Evolutionary conservation across 2,113 vertebrate species (phyloP), one percentile per base, ranked within the genome.

Genomic region (Paradisaea rubra): DNA sequence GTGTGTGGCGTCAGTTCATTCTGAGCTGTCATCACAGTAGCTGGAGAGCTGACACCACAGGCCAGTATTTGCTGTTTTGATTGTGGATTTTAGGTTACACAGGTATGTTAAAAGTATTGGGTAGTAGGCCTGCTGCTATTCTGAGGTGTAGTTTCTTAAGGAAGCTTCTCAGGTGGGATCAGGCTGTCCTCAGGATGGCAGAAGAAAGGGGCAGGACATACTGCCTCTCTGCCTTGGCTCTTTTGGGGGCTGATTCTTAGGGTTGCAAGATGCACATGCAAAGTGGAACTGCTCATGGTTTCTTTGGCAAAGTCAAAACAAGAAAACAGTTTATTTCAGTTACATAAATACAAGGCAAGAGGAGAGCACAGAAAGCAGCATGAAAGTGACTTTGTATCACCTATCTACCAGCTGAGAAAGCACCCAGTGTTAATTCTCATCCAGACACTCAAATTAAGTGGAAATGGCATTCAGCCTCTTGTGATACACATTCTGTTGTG

Each of bases 1-100:
- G 78, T 87, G 71, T 84, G 61, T 94, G 88, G 81, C 81, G 20
- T 72, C 81, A 70, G 78, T 78, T 97, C 57, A 41, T 80, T 81
- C 71, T 73, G 81, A 94, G 73, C 81, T 85, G 81, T 94, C 81
- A 73, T 73, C 85, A 54, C 54, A 37, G 71, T 27, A 91, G 74
- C 79, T 91, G 88, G 74, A 88, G 71, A 88, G 82, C 79, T 93
- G 90, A 89, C 88, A 91, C 71, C 93, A 77, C 23, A 71, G 91
- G 60, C 72, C 60, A 41, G 39, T 41, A 8, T 68, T 92, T 72
- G 31, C 74, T 93, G 84, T 69, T 93, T 94, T 91, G 78, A 68
- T 69, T 60, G 44, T 50, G 63, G 93, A 83, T 92, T 95, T 94
- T 63, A 66, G 45, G 41, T 49, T 81, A 44, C 53, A 74, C 44